phyloP scores from a whole-genome alignment of 1,140 invertebrate species.

The Drosophila repleta region DNA sequence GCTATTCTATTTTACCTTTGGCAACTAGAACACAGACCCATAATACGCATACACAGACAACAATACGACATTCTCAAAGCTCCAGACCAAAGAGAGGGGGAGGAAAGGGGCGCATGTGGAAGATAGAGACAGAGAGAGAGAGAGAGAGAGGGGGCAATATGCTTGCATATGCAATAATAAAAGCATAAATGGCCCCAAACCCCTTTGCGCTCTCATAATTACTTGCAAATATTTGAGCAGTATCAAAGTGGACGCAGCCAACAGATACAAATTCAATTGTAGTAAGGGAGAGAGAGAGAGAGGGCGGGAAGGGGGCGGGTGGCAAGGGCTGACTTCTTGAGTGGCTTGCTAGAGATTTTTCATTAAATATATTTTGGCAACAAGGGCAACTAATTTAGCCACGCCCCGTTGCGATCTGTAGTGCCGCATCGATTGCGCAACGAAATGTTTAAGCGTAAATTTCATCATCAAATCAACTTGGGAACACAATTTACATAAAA shows the following conservation, averaged over 20 bases:
- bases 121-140: not conserved
- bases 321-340: not conserved
- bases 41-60: slow-evolving; percentile 39
- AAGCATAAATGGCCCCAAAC: slow-evolving; percentile 28
- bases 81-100: not conserved
- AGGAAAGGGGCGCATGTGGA: no score
- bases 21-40: slow-evolving; percentile 48
- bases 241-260: slow-evolving; percentile 6
- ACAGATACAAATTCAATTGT: slow-evolving; percentile 9
- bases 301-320: not conserved
- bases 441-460: slow-evolving; percentile 70
- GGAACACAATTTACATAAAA: slow-evolving; percentile 24
- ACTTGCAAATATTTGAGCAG: slow-evolving; percentile 68
- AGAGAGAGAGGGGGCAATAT: slow-evolving; percentile 28
- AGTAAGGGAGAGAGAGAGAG: no score
- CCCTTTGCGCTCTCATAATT: slow-evolving; percentile 62
- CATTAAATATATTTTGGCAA: slow-evolving; percentile 35
- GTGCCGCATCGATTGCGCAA: slow-evolving; percentile 77
- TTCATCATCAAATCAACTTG: slow-evolving; percentile 49
- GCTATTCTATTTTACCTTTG: slow-evolving; percentile 41
- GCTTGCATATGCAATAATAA: slow-evolving; percentile 48
- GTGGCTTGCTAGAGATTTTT: slow-evolving; percentile 24
- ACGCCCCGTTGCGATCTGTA: slow-evolving; percentile 65
- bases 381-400: slow-evolving; percentile 43
- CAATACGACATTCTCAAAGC: slow-evolving; percentile 29